These are phyloP conservation scores for Lycopodina hypogea DNA, from an alignment of 37 sponge, comb jelly and placozoan species.

Conservation along the genomic window DNA sequence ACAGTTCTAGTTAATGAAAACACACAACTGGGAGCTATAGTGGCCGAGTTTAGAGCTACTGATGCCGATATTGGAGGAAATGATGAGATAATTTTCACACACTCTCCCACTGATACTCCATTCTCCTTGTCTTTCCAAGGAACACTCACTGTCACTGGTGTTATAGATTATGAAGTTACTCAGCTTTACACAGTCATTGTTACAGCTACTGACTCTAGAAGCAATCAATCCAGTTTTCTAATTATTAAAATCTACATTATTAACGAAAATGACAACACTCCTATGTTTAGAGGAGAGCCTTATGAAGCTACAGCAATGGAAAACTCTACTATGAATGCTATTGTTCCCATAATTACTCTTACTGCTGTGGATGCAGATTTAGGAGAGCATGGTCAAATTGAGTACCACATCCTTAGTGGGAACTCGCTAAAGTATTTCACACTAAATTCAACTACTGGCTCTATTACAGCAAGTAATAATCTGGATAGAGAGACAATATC, in stretches of 20 bases:
- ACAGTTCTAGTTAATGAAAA: conserved; percentile 31
- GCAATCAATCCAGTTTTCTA: not conserved
- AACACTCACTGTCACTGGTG: conserved; percentile 16
- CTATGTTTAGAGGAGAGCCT: conserved; percentile 10
- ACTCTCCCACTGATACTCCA: conserved; percentile 5
- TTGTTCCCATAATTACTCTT: conserved; percentile 28
- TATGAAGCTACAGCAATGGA: conserved; percentile 26
- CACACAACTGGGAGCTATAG: not conserved
- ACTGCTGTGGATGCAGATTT: conserved; percentile 55
- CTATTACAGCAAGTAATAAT: conserved; percentile 13
- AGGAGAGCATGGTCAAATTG: conserved; percentile 43
- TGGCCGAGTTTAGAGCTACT: conserved; percentile 22
- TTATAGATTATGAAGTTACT: conserved; percentile 32
- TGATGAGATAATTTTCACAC: conserved; percentile 43
- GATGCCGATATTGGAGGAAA: conserved; percentile 69
- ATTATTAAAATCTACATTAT: not conserved
- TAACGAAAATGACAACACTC: conserved; percentile 66
- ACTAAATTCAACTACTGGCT: conserved; percentile 15
- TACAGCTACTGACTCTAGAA: conserved; percentile 41
- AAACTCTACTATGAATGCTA: not conserved
- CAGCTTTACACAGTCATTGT: conserved; percentile 22
- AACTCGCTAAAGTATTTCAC: conserved; percentile 31
- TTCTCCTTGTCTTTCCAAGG: conserved; percentile 25
- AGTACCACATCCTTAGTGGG: conserved; percentile 38
- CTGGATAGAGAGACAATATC: conserved; percentile 39